Percentiles rank a stretch among this genome's conserved stretches.
Conservation (phyloP, 2,888 invertebrate genomes). For the Helleia helle region DNA sequence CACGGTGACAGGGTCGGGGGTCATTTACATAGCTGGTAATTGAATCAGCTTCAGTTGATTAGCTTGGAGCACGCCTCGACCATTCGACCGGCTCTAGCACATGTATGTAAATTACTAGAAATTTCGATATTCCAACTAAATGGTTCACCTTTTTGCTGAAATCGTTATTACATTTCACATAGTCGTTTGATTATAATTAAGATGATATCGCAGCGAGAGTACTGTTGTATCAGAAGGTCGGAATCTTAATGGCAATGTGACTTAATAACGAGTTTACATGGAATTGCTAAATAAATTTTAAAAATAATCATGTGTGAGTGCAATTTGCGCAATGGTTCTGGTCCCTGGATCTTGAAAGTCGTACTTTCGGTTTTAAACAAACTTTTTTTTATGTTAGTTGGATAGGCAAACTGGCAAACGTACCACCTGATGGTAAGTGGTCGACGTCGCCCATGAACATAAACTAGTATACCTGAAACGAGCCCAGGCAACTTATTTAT, state of each 20-base stretch:
- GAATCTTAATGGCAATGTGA: slow-evolving; percentile 1
- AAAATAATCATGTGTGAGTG: neutral
- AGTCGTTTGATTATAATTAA: slow-evolving; percentile 4
- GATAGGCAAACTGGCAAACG: too few species aligned
- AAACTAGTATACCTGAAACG: too few species aligned
- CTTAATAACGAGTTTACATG: neutral
- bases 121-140: slow-evolving; percentile 5
- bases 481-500: too few species aligned
- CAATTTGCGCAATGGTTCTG: neutral
- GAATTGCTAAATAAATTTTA: too few species aligned
- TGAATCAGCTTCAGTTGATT: slow-evolving; percentile 15
- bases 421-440: too few species aligned
- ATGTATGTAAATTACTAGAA: slow-evolving; percentile 7
- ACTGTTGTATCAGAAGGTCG: slow-evolving; percentile 1
- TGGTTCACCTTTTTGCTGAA: neutral
- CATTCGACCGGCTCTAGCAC: neutral
- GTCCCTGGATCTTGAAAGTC: neutral
- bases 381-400: neutral
- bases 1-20: slow-evolving; percentile 7
- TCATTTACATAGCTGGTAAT: slow-evolving; percentile 18
- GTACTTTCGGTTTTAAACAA: too few species aligned
- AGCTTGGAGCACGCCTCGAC: slow-evolving; percentile 7
- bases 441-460: too few species aligned
- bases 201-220: slow-evolving; percentile 1
- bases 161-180: neutral